phyloP scores from a whole-genome alignment of 2,113 vertebrate genomes.

The Setophaga kirtlandii region DNA sequence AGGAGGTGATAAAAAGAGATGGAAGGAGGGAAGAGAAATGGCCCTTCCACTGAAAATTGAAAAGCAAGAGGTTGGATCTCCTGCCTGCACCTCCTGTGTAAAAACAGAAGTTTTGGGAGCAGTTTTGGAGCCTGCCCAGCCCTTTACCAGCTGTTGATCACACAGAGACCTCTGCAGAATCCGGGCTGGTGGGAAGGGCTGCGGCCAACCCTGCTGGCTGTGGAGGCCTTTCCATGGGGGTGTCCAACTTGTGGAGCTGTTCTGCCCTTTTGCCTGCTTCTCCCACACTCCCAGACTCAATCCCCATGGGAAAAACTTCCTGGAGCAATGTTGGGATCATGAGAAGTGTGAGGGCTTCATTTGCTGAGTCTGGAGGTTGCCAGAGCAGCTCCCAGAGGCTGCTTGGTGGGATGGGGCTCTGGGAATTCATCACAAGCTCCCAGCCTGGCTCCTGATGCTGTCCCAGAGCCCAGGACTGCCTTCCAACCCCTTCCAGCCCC shows the following conservation, averaged over 20 bases:
- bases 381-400: background rate
- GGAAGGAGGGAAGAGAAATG: background rate
- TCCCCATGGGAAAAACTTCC: background rate
- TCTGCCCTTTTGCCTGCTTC: background rate
- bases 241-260: background rate
- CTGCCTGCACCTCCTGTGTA: no score
- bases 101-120: background rate
- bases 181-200: background rate
- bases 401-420: background rate
- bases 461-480: no score
- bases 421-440: background rate
- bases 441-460: background rate
- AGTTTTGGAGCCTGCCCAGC: background rate
- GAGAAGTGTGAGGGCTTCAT: rapidly evolving
- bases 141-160: background rate
- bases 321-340: rapidly evolving
- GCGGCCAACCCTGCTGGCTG: background rate
- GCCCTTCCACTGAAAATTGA: background rate
- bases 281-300: background rate
- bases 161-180: background rate
- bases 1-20: background rate
- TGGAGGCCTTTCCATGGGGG: background rate
- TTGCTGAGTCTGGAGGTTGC: background rate
- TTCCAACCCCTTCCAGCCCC: background rate
- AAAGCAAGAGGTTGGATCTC: background rate